A percentile compares a stretch with the other conserved stretches of the same genome.
Evolutionary conservation across 2,797 vertebrate species (phyloP).

Genomic region (Clarias laeviceps): DNA sequence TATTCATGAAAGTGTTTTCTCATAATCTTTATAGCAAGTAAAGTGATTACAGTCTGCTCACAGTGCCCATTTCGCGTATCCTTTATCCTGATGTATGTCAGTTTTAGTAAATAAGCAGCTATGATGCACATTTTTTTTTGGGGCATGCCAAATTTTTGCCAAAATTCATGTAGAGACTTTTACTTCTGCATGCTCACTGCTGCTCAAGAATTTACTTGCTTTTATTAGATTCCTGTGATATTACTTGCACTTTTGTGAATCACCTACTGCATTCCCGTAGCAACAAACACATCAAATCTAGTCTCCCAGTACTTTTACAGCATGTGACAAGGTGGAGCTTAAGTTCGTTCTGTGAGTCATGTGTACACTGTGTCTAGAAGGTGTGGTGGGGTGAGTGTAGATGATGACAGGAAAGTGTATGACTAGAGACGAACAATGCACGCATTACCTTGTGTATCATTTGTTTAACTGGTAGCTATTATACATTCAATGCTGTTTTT

Average conservation of each 20-base stretch:
- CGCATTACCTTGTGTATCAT: slow-evolving; percentile 16
- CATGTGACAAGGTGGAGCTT: slow-evolving; percentile 29
- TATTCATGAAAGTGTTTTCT: background rate
- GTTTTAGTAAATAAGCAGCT: background rate
- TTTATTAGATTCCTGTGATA: slow-evolving; percentile 5
- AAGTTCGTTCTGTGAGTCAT: slow-evolving; percentile 69
- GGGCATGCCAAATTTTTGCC: background rate
- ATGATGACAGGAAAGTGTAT: slow-evolving; percentile 24
- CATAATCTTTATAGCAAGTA: background rate
- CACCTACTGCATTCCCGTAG: slow-evolving; percentile 19
- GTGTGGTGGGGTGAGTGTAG: slow-evolving; percentile 66
- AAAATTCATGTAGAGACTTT: slow-evolving; percentile 6
- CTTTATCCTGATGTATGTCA: background rate
- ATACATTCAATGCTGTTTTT: slow-evolving; percentile 28
- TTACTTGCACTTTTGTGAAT: slow-evolving; percentile 36
- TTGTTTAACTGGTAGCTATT: slow-evolving; percentile 33
- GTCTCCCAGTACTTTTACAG: slow-evolving; percentile 19
- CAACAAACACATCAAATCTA: slow-evolving; percentile 1
- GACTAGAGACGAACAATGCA: slow-evolving; percentile 26
- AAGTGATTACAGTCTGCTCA: background rate
- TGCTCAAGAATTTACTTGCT: slow-evolving; percentile 18
- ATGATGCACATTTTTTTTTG: background rate
- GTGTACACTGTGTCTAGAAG: slow-evolving; percentile 65
- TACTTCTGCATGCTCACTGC: background rate
- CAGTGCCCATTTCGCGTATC: background rate